Base-by-base conservation (phyloP, 2,113 vertebrate species). In the Limnothrissa miodon region DNA sequence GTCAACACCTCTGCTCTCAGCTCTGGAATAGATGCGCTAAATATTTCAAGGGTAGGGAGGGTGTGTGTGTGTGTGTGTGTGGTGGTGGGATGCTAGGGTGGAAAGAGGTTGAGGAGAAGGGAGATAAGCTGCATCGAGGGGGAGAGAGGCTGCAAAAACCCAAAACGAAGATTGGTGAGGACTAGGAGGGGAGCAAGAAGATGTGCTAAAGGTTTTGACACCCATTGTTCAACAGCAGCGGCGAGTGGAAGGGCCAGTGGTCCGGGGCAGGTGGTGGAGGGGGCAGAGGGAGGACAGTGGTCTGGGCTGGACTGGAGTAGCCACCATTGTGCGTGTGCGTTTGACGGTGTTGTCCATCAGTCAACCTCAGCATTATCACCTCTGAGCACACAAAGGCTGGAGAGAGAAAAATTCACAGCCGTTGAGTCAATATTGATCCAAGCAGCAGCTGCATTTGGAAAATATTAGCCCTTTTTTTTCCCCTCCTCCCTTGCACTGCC, bases 11-110 rank as follows among this genome's bases (percentile, higher is more conserved):
- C 23, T 1, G 82, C 92, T 90, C 91, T 89, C 90, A 86, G 87
- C 84, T 86, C 90, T 87, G 86, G 91, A 92, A 93, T 91, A 90
- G 90, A 87, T 84, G 86, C 92, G 89, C 89, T 94, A 92, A 93
- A 94, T 93, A 92, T 93, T 93, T 93, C 87, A 92, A 82, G 86
- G 87, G 85, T 36, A 85, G 85, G 83, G 85, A 46, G 87, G 81
- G 29, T 83, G 86, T 79, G 86, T 9, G 44, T 79, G 80, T 39
- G 44, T 46, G 9, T 39, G 82, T 29, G 81, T 83, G 59, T 23
- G 46, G 81, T 79, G 82, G 80, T 53, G 51, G n/a, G 25, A n/a
- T n/a, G n/a, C n/a, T 59, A 48, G 56, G 36, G 82, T 15, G 10
- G 11, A 33, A 66, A 29, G 25, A 9, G 29, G 0, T 66, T 74